Conservation (phyloP, 2,888 invertebrate genomes). For the Drosophila anomalipes region DNA sequence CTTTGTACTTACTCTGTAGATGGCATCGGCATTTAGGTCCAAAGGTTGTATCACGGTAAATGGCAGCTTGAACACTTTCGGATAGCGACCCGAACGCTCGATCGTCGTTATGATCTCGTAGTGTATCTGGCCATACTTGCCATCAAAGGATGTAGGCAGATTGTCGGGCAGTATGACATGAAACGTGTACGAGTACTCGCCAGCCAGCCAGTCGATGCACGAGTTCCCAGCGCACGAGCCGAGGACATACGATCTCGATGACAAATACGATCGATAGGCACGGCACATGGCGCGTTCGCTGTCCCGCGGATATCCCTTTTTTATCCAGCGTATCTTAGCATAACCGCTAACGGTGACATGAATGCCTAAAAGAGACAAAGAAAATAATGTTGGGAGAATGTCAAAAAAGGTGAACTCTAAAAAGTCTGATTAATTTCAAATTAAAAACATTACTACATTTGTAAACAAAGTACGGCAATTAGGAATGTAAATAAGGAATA, state of each 20-base stretch:
- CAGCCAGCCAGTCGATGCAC: slow-evolving; percentile 89
- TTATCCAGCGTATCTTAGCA: slow-evolving; percentile 85
- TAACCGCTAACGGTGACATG: slow-evolving; percentile 85
- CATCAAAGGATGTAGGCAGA: slow-evolving; percentile 93
- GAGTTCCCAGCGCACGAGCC: slow-evolving; percentile 86
- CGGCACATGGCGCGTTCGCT: slow-evolving; percentile 85
- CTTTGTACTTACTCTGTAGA: slow-evolving; percentile 87
- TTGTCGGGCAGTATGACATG: slow-evolving; percentile 88
- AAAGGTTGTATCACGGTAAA: slow-evolving; percentile 93
- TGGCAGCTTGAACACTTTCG: slow-evolving; percentile 91
- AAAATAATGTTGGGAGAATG: background rate
- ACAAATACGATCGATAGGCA: slow-evolving; percentile 84
- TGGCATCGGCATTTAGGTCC: slow-evolving; percentile 91
- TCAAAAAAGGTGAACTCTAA: background rate
- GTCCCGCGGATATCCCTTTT: slow-evolving; percentile 85
- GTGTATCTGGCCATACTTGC: slow-evolving; percentile 90
- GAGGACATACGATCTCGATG: slow-evolving; percentile 83
- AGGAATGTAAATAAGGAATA: background rate
- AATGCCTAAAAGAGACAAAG: slow-evolving; percentile 80
- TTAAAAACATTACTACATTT: background rate
- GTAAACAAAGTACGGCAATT: background rate
- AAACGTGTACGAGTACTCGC: slow-evolving; percentile 91
- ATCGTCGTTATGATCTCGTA: slow-evolving; percentile 92
- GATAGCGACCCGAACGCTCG: slow-evolving; percentile 94
- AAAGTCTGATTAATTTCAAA: background rate